Base-by-base conservation (phyloP, 2,797 vertebrate species). In the Sebastes vulpes region DNA sequence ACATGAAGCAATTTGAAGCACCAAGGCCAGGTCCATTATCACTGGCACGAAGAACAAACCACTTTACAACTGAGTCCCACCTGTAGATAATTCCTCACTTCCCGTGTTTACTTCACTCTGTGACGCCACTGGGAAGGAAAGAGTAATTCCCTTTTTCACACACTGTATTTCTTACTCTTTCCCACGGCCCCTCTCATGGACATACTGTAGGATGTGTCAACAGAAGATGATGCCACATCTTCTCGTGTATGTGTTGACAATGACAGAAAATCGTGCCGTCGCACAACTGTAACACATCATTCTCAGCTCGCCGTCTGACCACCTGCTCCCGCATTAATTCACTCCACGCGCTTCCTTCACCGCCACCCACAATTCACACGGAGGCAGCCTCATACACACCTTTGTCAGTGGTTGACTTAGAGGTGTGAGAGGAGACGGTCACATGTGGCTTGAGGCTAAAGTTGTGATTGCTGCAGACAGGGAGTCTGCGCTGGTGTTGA, bases 321-420 rank as follows among this genome's bases (percentile, higher is more conserved):
- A 95, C 90, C 93, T 95, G 94, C 92, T 93, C 89, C 80, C 75
- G 75, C 69, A 52, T 50, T 77, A 69, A 82, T 78, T 77, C 28
- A 65, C 31, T 76, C 38, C 79, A 31, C 48, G 28, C 6, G 1
- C 66, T 52, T 14, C 42, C 20, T 9, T 31, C 4, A 9, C 46
- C 77, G 63, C 63, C 23, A 54, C 26, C 59, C 23, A 25, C 73
- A 29, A 72, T 67, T 80, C 64, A 77, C 81, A 52, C 71, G 3
- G 28, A 68, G 58, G 64, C 20, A 57, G 66, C 57, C 29, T 46
- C 66, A 28, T 20, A 48, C 21, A 35, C 65, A 72, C 70, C 59
- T 70, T 26, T 61, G 18, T 54, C 63, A 25, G 35, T 20, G 68
- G 29, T n/a, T 6, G 59, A 64, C 14, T n/a, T 4, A 63, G 18